Evolutionary conservation across 2,888 invertebrate species (phyloP).

Genomic region (Hyposoter didymator): DNA sequence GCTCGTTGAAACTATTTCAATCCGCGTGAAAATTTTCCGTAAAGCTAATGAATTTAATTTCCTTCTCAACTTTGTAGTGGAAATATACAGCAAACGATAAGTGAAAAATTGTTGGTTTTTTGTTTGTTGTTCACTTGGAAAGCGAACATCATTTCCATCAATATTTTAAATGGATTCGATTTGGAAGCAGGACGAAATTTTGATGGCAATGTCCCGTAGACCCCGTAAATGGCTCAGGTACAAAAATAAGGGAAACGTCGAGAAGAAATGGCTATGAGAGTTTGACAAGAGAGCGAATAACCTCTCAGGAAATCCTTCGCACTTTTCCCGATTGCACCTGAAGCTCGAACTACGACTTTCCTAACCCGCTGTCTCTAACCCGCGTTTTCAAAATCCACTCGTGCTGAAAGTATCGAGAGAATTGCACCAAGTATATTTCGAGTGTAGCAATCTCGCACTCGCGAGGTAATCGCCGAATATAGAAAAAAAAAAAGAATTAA

Average conservation of each 20-base stretch:
- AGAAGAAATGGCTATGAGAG: slow-evolving; percentile 17
- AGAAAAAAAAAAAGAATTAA: slow-evolving; percentile 2
- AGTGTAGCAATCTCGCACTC: slow-evolving; percentile 49
- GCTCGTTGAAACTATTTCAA: no score
- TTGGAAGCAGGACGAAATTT: not conserved
- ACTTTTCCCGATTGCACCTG: slow-evolving; percentile 37
- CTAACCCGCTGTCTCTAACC: slow-evolving; percentile 11
- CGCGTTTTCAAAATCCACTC: slow-evolving; percentile 37
- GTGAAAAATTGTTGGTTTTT: no score
- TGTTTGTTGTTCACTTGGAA: no score
- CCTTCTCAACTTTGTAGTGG: no score
- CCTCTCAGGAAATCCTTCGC: slow-evolving; percentile 37
- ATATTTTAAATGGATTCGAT: not conserved
- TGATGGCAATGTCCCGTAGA: slow-evolving; percentile 18
- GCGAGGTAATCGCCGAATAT: slow-evolving; percentile 32
- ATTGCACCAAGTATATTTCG: slow-evolving; percentile 41
- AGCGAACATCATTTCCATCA: not conserved
- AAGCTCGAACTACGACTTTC: slow-evolving; percentile 17
- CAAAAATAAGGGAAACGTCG: not conserved
- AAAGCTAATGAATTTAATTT: no score
- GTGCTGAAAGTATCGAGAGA: slow-evolving; percentile 43
- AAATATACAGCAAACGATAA: no score
- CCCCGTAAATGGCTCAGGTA: slow-evolving; percentile 5
- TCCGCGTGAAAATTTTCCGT: no score
- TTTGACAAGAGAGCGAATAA: slow-evolving; percentile 44